These are phyloP conservation scores for Rhineura floridana DNA, from an alignment of 2,113 vertebrate genomes.

Conservation along the genomic window DNA sequence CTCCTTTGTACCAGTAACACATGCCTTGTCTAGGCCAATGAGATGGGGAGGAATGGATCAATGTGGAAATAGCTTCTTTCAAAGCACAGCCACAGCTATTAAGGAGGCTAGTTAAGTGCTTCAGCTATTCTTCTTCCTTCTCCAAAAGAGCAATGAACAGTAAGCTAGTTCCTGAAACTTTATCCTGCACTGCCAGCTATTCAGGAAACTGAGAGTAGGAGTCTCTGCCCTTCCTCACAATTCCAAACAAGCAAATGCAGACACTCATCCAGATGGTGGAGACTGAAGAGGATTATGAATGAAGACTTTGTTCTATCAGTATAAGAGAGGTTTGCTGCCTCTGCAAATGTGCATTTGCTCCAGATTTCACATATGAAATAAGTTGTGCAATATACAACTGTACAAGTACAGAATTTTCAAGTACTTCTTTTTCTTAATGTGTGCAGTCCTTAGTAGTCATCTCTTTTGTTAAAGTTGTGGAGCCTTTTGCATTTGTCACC, in stretches of 20 bases:
- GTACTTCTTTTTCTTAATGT: neutral
- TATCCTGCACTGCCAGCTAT: neutral
- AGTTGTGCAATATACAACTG: neutral
- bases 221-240: neutral
- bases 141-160: neutral
- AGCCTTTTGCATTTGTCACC: constrained; percentile 33
- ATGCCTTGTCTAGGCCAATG: no score
- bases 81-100: no score
- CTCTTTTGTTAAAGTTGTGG: constrained; percentile 2
- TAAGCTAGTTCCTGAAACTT: no score
- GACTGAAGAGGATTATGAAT: neutral
- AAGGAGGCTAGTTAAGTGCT: constrained; percentile 18
- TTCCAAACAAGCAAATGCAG: neutral
- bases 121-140: neutral
- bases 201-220: neutral
- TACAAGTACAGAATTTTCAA: rapidly evolving
- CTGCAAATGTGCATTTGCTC: neutral
- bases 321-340: neutral
- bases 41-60: no score
- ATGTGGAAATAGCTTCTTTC: no score
- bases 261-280: no score
- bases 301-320: neutral
- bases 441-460: neutral
- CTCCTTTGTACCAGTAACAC: no score
- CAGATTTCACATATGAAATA: neutral